Conservation (phyloP, 2,113 vertebrate species). For the Nycticorax nycticorax region DNA sequence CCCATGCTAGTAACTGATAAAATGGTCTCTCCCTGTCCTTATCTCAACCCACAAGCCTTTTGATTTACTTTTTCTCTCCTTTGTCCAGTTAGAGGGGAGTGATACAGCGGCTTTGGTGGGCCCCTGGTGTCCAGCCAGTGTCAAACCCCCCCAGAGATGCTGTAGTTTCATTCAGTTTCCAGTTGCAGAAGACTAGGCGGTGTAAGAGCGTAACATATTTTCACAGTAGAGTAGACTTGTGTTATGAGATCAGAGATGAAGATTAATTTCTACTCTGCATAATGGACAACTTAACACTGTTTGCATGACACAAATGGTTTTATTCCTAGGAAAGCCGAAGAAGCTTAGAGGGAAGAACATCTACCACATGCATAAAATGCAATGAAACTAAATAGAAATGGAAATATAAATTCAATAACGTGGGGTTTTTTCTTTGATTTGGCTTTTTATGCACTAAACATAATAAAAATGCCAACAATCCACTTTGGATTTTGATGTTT, state of each 20-base stretch:
- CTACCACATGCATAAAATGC: not conserved
- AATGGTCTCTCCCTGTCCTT: too few relatives aligned
- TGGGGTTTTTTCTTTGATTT: constrained; percentile 13
- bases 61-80: too few relatives aligned
- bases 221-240: not conserved
- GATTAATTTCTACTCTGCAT: not conserved
- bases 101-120: too few relatives aligned
- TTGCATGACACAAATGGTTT: not conserved
- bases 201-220: not conserved
- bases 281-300: not conserved
- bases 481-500: not conserved
- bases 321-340: not conserved
- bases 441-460: not conserved
- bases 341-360: not conserved
- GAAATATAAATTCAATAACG: not conserved
- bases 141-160: too few relatives aligned
- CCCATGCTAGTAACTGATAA: too few relatives aligned
- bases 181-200: not conserved
- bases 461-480: not conserved
- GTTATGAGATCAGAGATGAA: not conserved
- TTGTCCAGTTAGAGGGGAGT: too few relatives aligned
- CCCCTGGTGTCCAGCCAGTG: too few relatives aligned
- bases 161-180: not conserved
- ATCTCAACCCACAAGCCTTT: too few relatives aligned
- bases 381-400: not conserved